Evolutionary conservation across 2,113 vertebrate genomes (phyloP), one percentile per base, ranked within the genome.

Genomic region (Sebastes schlegelii): DNA sequence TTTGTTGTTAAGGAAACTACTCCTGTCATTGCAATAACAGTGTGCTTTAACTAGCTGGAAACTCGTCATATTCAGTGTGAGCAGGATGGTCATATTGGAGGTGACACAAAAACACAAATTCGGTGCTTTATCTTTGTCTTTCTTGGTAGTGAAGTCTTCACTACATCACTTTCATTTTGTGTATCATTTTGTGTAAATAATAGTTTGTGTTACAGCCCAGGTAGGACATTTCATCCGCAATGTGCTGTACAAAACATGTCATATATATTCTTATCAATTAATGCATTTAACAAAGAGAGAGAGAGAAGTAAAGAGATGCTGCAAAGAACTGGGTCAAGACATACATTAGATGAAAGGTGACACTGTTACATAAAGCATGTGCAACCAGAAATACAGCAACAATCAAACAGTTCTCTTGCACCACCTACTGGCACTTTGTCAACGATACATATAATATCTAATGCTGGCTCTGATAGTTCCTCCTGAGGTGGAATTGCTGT

Each of bases 401-500:
- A 12, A 14, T 3, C 8, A 70, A 61, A 61, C 34, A 49, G 78
- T 14, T 77, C 80, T 85, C 79, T 92, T 79, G 74, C 90, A 63
- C 90, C 92, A 86, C 62, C 90, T 92, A 74, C 46, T 87, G 89
- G 84, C 16, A 40, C 1, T n/a, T 19, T 26, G 26, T 55, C 45
- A 69, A 55, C 79, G 72, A 66, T 21, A 51, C 83, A 85, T 1
- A 16, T 65, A 14, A 58, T 11, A 55, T 4, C 8, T 23, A 12
- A 23, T 13, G n/a, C 54, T 23, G 0, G 14, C n/a, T 66, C 4
- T 13, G 54, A 45, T 40, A 1, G 5, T 4, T 8, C 16, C 16
- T 51, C 14, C 23, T 72, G 34, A 34, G 34, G 34, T 64, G 8
- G 10, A 40, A 26, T 21, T 21, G 6, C n/a, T 60, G 0, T 6